Evolutionary conservation across 1,140 invertebrate species (phyloP).

Genomic region (Drosophila sp.): DNA sequence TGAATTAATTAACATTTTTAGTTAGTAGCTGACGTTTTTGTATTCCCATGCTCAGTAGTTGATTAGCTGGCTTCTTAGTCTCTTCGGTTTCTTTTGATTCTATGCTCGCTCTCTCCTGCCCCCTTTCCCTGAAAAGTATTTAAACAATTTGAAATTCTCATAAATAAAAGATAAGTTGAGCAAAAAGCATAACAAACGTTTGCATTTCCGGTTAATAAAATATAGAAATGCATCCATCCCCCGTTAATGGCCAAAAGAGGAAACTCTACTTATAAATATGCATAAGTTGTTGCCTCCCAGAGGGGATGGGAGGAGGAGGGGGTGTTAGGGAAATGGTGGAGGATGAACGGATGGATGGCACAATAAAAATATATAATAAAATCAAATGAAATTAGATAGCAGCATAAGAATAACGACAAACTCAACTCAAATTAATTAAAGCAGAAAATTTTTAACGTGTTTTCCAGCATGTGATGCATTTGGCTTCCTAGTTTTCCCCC

Average conservation of each 20-base stretch:
- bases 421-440: slow-evolving; percentile 70
- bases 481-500: slow-evolving; percentile 61
- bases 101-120: slow-evolving; percentile 1
- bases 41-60: not conserved
- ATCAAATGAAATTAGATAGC: slow-evolving; percentile 60
- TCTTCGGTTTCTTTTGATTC: not conserved
- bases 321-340: slow-evolving; percentile 7
- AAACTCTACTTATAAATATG: slow-evolving; percentile 61
- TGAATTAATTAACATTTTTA: slow-evolving; percentile 5
- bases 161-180: slow-evolving; percentile 68
- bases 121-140: not conserved
- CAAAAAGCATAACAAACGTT: slow-evolving; percentile 75
- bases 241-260: slow-evolving; percentile 45
- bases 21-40: not conserved
- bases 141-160: slow-evolving; percentile 44
- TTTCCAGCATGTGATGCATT: slow-evolving; percentile 59
- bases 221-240: slow-evolving; percentile 33
- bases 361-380: slow-evolving; percentile 60
- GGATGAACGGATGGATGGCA: slow-evolving; percentile 16
- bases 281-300: slow-evolving; percentile 37
- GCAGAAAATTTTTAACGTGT: slow-evolving; percentile 67
- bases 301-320: not conserved
- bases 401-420: slow-evolving; percentile 32
- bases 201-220: slow-evolving; percentile 77
- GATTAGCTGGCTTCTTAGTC: not conserved